Percentiles rank a stretch among this genome's conserved stretches.
Evolutionary conservation across 2,888 invertebrate species (phyloP).

Genomic region (Epinotia nisella): DNA sequence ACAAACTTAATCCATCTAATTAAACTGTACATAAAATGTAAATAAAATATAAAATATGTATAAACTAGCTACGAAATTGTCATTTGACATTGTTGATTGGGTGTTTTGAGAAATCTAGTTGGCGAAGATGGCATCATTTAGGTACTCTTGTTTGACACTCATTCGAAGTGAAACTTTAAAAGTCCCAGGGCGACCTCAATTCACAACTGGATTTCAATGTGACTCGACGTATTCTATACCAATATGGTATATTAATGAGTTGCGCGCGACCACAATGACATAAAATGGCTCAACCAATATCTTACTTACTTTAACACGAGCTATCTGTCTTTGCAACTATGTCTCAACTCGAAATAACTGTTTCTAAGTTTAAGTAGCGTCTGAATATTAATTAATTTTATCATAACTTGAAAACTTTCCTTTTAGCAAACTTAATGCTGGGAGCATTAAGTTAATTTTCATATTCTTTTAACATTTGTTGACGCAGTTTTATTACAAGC

Average conservation of each 20-base stretch:
- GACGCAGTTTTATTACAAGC: too few relatives aligned
- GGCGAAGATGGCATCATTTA: neutral
- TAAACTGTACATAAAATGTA: constrained; percentile 11
- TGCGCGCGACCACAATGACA: neutral
- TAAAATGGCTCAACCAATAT: neutral
- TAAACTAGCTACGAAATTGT: constrained; percentile 24
- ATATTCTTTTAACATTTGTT: constrained; percentile 1
- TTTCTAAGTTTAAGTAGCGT: constrained; percentile 19
- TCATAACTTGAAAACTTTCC: constrained; percentile 36
- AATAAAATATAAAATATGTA: constrained; percentile 23
- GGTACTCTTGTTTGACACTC: too few relatives aligned
- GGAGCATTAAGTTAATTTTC: constrained; percentile 1
- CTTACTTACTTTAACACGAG: neutral
- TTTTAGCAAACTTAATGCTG: constrained; percentile 30
- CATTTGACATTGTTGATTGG: constrained; percentile 9
- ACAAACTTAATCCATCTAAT: constrained; percentile 5
- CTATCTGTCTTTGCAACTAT: constrained; percentile 6
- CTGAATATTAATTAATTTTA: constrained; percentile 39
- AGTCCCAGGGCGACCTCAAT: too few relatives aligned
- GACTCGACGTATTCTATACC: neutral
- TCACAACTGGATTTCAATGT: neutral
- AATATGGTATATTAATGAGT: neutral
- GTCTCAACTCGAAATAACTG: constrained; percentile 1
- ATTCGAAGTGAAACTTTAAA: too few relatives aligned
- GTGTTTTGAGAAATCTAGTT: constrained; percentile 19